Percentiles rank a stretch among this genome's conserved stretches.
These are phyloP conservation scores for Sceliomorpha sp. DNA, from an alignment of 2,888 invertebrate species.

Conservation along the genomic window DNA sequence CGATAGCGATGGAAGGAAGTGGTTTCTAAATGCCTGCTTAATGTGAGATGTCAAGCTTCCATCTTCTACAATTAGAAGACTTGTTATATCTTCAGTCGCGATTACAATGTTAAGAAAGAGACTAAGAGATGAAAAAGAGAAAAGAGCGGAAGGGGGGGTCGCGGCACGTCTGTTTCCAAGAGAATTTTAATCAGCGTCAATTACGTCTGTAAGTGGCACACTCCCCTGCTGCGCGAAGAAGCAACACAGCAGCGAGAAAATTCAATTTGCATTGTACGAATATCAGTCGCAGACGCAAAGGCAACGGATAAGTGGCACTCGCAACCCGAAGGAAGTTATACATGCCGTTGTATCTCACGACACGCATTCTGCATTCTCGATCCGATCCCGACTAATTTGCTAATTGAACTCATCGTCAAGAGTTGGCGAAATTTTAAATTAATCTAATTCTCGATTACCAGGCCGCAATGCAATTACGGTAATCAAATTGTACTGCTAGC, in stretches of 20 bases:
- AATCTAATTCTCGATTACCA: conserved; percentile 75
- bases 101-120: conserved; percentile 11
- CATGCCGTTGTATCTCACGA: conserved; percentile 23
- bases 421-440: conserved; percentile 73
- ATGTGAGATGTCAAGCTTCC: too few species aligned
- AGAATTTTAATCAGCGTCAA: conserved; percentile 73
- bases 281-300: conserved; percentile 47
- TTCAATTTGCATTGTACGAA: conserved; percentile 66
- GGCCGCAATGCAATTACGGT: conserved; percentile 70
- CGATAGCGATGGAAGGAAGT: too few species aligned
- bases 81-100: conserved; percentile 1
- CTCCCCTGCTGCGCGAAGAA: conserved; percentile 61
- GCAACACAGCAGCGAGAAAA: conserved; percentile 58
- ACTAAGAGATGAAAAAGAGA: conserved; percentile 32
- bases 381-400: conserved; percentile 57
- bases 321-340: conserved; percentile 45
- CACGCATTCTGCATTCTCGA: conserved; percentile 29
- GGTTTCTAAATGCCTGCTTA: too few species aligned
- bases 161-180: conserved; percentile 50
- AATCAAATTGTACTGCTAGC: conserved; percentile 73
- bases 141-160: conserved; percentile 19
- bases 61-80: not conserved
- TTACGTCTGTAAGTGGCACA: conserved; percentile 64
- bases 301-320: conserved; percentile 50
- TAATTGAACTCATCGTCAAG: conserved; percentile 62